These are phyloP conservation scores for Biston betularia DNA, from an alignment of 2,888 invertebrate genomes.

Conservation along the genomic window DNA sequence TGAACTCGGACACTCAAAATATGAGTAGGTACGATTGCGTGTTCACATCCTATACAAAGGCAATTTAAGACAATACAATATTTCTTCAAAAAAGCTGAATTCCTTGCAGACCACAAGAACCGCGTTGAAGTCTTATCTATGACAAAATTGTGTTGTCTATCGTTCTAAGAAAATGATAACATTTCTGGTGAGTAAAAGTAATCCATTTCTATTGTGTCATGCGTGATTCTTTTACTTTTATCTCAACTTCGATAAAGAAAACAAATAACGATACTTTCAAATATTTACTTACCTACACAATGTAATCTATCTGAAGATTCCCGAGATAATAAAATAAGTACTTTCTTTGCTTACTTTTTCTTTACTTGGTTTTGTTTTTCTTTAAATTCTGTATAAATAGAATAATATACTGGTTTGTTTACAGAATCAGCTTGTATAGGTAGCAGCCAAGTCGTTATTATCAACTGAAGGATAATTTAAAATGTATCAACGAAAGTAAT, in stretches of 20 bases:
- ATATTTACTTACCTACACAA: slow-evolving; percentile 36
- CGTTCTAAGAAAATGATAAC: slow-evolving; percentile 39
- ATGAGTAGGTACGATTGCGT: too few relatives aligned
- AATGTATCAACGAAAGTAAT: slow-evolving; percentile 34
- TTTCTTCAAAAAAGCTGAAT: not conserved
- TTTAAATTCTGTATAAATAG: slow-evolving; percentile 23
- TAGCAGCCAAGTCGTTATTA: slow-evolving; percentile 11
- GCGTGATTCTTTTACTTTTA: slow-evolving; percentile 34
- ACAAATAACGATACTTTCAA: slow-evolving; percentile 44
- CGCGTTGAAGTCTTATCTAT: slow-evolving; percentile 37
- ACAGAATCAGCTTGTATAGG: slow-evolving; percentile 35
- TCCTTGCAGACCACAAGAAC: slow-evolving; percentile 4
- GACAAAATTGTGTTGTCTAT: slow-evolving; percentile 20
- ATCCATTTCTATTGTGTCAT: slow-evolving; percentile 34
- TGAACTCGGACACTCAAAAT: too few relatives aligned
- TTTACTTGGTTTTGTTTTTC: slow-evolving; percentile 20
- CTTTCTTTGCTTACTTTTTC: slow-evolving; percentile 30
- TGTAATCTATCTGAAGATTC: slow-evolving; percentile 35
- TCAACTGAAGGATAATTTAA: slow-evolving; percentile 37
- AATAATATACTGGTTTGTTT: slow-evolving; percentile 44
- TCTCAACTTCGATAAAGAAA: slow-evolving; percentile 47
- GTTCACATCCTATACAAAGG: too few relatives aligned
- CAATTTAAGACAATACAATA: not conserved
- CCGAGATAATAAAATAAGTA: slow-evolving; percentile 30
- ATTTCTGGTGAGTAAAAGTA: slow-evolving; percentile 25